phyloP scores from a whole-genome alignment of 2,797 vertebrate genomes.

The Champsocephalus esox region DNA sequence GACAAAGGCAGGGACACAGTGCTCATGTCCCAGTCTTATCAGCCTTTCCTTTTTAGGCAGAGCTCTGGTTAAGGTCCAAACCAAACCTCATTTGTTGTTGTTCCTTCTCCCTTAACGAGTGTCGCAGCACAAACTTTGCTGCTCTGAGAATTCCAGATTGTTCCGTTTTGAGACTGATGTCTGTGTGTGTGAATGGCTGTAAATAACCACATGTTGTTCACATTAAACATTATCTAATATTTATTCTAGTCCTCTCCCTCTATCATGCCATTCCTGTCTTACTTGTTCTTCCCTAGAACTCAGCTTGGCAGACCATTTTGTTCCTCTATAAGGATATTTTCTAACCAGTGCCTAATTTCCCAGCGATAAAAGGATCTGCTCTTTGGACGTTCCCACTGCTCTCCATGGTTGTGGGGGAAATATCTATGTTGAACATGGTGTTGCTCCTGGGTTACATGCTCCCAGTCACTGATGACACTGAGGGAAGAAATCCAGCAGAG shows the following conservation, averaged over 20 bases:
- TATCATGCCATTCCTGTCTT: conserved; percentile 34
- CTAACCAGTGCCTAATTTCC: conserved; percentile 36
- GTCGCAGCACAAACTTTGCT: conserved; percentile 14
- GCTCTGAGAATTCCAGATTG: not conserved
- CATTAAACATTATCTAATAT: conserved; percentile 21
- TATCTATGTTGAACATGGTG: conserved; percentile 56
- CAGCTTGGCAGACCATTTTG: conserved; percentile 49
- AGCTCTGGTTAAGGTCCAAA: conserved; percentile 52
- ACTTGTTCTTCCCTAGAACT: conserved; percentile 23
- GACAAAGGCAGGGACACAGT: not conserved
- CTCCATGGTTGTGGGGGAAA: conserved; percentile 54
- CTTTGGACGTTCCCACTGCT: conserved; percentile 32
- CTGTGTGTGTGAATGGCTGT: not conserved
- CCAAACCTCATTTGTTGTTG: conserved; percentile 22
- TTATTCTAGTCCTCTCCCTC: conserved; percentile 7
- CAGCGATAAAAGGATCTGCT: conserved; percentile 49
- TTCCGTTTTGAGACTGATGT: not conserved
- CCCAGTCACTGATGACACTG: conserved; percentile 23
- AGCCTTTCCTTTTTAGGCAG: conserved; percentile 54
- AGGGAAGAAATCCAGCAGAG: conserved; percentile 24
- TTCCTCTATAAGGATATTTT: conserved; percentile 69
- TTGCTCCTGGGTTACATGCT: conserved; percentile 38
- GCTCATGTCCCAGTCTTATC: conserved; percentile 51
- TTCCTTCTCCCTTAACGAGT: conserved; percentile 10
- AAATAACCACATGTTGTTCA: conserved; percentile 4